Conservation (phyloP, 2,888 invertebrate genomes). For the Aromia moschata region DNA sequence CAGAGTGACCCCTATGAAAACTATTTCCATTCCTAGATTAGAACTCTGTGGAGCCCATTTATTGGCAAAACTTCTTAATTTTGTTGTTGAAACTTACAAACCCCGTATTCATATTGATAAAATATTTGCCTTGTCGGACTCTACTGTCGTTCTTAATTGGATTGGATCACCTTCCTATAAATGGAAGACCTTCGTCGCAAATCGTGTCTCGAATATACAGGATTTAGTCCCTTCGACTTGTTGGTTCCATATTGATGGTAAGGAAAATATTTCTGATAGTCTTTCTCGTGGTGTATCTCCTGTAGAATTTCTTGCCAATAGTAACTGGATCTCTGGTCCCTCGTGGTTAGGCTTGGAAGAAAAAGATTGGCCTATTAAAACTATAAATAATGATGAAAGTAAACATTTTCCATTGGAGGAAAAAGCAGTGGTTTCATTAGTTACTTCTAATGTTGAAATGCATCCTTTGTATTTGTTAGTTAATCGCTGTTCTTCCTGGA, state of each 20-base stretch:
- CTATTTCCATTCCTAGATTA: too few relatives aligned
- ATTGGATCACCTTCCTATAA: background rate
- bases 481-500: constrained; percentile 1
- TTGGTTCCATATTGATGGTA: constrained; percentile 9
- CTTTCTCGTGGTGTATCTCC: constrained; percentile 5
- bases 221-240: background rate
- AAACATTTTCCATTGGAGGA: background rate
- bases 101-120: too few relatives aligned
- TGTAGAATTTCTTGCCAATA: background rate
- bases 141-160: too few relatives aligned
- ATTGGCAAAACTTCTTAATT: too few relatives aligned
- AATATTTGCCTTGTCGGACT: too few relatives aligned
- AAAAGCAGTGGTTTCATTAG: background rate
- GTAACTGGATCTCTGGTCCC: constrained; percentile 3
- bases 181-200: constrained; percentile 11
- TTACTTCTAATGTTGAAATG: background rate
- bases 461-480: constrained; percentile 2
- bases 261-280: constrained; percentile 3
- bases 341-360: background rate
- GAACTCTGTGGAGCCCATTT: too few relatives aligned
- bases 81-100: too few relatives aligned
- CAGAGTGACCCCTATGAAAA: too few relatives aligned
- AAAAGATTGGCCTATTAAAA: background rate
- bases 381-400: background rate
- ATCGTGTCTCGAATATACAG: constrained; percentile 5